Evolutionary conservation across 2,888 invertebrate species (phyloP).

Genomic region (Hymenopus coronatus): DNA sequence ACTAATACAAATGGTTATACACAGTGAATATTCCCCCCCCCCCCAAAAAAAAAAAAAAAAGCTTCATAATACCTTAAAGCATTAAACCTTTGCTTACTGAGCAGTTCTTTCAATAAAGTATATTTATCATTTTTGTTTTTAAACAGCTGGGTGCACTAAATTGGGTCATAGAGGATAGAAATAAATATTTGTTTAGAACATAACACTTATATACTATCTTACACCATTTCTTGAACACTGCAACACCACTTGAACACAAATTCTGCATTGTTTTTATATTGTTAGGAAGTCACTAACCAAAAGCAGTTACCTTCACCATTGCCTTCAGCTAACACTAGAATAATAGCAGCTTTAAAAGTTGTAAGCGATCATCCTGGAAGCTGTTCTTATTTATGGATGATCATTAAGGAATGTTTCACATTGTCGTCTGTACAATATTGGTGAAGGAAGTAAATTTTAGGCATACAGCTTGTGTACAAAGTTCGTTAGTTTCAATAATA

Average conservation of each 20-base stretch:
- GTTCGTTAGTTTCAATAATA: neutral
- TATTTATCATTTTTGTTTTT: neutral
- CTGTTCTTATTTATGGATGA: neutral
- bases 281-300: neutral
- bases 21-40: no score
- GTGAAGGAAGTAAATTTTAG: neutral
- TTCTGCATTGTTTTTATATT: neutral
- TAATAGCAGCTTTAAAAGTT: neutral
- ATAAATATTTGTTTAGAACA: neutral
- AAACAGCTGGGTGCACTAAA: neutral
- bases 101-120: no score
- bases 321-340: neutral
- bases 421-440: neutral
- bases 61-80: no score
- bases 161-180: neutral
- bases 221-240: constrained; percentile 18
- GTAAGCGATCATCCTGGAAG: neutral
- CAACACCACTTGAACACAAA: constrained; percentile 18
- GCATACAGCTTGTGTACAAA: neutral
- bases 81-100: neutral
- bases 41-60: no score
- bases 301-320: neutral
- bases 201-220: neutral
- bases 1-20: no score
- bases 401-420: constrained; percentile 5